Evolutionary conservation across 2,888 invertebrate genomes (phyloP), one percentile per base, ranked within the genome.

Genomic region (Chymomyza caudatula): DNA sequence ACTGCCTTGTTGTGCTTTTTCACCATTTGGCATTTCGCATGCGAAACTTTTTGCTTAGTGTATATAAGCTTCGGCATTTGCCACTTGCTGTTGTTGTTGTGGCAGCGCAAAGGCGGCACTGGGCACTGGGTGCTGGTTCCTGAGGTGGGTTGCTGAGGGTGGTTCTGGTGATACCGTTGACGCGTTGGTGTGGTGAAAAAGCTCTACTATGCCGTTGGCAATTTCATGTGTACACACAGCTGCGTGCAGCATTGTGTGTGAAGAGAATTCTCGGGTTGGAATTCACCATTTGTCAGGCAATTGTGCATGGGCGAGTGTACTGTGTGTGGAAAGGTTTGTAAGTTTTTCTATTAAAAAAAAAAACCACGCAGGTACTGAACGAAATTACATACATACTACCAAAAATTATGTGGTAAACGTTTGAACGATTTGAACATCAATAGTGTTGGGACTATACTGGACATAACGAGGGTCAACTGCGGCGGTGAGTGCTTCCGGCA

Each of bases 151-250:
- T 4, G 29, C 29, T 29, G 29, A n/a, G n/a, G n/a, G 29, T 29
- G 29, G 52, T 53, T 67, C 60, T 72, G 56, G 75, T 74, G 71
- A 61, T 63, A 65, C 60, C 51, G 56, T 51, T 54, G 68, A 15
- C 15, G 47, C 17, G 19, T 19, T 47, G 5, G 56, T 44, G 68
- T 23, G 60, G 66, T 68, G 67, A n/a, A 67, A 81, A 80, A 78
- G 83, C 79, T 85, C 60, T 67, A 29, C 17, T 47, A 47, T 47
- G 37, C 67, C 56, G 63, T 63, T 68, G 53, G 67, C 80, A 83
- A 77, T 72, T 76, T 84, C 78, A 73, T 74, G 71, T 71, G 67
- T 85, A 85, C 74, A 82, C 77, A 85, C 5, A 37, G 29, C 29
- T 37, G 29, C 29, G 29, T 37, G 29, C 8, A 11, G 29, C 29